Base-by-base conservation (phyloP, 1,140 invertebrate species). In the Aphelinus atriplicis region DNA sequence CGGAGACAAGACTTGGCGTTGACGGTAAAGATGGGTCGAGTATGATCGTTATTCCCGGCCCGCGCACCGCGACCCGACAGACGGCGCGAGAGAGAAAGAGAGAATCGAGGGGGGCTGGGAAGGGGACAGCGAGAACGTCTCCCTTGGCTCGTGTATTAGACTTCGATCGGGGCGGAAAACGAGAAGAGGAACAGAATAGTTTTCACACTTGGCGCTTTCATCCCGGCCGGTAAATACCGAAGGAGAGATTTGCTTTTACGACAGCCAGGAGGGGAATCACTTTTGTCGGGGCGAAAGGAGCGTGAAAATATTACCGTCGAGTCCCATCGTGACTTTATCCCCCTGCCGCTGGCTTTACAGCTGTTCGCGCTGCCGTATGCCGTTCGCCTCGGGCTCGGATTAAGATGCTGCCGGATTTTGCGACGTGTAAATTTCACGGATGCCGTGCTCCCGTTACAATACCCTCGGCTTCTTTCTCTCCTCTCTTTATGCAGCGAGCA, bases 31-130 rank as follows among this genome's bases (percentile, higher is more conserved):
- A 26, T 26, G 47, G 55, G 53, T 69, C 65, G 81, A 82, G 78
- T 71, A 75, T 75, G 73, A 77, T 81, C 78, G 77, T 81, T 78
- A 82, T 82, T 83, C 81, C 71, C 62, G 80, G 71, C 71, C 76
- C 60, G 72, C 26, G 26, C 26, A 26, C 26, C 26, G 26, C 26
- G 26, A 26, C 26, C 26, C 26, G 26, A 26, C 26, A 26, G 26
- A 26, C 26, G 26, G 26, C 26, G 26, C 26, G 26, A 26, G 77
- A 70, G 67, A 79, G 77, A 62, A 75, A 56, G 60, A 78, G 55
- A 75, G 78, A 75, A 73, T 61, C 60, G 56, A 61, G 71, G 60
- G 64, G 78, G 64, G 9, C 51, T 55, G 7, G 7, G n/a, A 62
- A 42, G 58, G 47, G 63, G 66, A 73, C 46, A 71, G 58, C 46